Conservation (phyloP, 2,888 invertebrate genomes). For the Eueremaeus valkanovi region DNA sequence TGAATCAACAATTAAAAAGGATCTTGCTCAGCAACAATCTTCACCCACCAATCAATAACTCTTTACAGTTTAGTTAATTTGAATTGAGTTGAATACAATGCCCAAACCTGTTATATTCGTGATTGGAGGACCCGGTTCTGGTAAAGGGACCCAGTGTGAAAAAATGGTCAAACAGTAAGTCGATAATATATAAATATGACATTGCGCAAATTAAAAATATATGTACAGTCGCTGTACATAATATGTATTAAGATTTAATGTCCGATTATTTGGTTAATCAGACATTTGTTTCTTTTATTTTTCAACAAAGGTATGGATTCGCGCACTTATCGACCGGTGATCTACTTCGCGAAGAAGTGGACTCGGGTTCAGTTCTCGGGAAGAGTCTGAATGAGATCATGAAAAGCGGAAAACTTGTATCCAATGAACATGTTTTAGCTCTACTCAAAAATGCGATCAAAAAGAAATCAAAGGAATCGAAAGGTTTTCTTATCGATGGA, state of each 20-base stretch:
- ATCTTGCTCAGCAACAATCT: no score
- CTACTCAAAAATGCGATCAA: slow-evolving; percentile 63
- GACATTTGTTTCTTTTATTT: no score
- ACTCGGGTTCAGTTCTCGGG: slow-evolving; percentile 80
- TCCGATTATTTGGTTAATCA: no score
- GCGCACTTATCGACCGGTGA: slow-evolving; percentile 92
- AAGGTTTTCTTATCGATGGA: slow-evolving; percentile 87
- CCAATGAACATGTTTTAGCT: slow-evolving; percentile 72
- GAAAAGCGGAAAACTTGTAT: slow-evolving; percentile 81
- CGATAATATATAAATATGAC: no score
- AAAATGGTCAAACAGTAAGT: slow-evolving; percentile 48
- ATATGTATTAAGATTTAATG: no score
- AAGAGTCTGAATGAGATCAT: slow-evolving; percentile 76
- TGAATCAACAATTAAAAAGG: no score
- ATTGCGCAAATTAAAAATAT: no score
- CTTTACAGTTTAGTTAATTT: no score
- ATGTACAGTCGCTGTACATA: no score
- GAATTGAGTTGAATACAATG: no score
- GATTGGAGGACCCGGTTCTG: slow-evolving; percentile 86
- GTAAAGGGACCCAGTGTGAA: slow-evolving; percentile 96
- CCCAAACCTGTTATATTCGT: slow-evolving; percentile 46
- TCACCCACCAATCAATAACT: no score
- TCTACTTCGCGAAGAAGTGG: slow-evolving; percentile 80
- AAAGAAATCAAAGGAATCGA: slow-evolving; percentile 61
- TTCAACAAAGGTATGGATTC: slow-evolving; percentile 71